Base-by-base conservation (phyloP, 1,140 invertebrate species). In the Papilio aristodemus region DNA sequence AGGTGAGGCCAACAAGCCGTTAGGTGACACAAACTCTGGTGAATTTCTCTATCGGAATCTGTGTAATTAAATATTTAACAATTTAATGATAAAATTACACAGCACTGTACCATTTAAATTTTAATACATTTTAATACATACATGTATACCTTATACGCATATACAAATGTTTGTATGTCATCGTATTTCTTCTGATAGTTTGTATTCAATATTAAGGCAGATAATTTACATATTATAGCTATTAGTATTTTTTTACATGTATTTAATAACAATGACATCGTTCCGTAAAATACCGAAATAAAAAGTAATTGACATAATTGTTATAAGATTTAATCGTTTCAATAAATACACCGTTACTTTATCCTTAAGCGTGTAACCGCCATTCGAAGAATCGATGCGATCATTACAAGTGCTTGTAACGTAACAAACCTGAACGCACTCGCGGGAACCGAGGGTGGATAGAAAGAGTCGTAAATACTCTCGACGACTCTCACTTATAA, bases 391-490 rank as follows among this genome's bases (percentile, higher is more conserved):
- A 68, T 67, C 19, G 66, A 68, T 22, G 54, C 60, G 50, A 67
- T 54, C 39, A 60, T 54, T 70, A 67, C 67, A 50, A 71, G 69
- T 58, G 19, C 19, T 54, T 70, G 50, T 69, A 38, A 69, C 19
- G 41, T 66, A 73, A 73, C 75, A 78, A 72, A 77, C 73, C 71
- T 79, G 77, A 87, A 86, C 79, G 79, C 71, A 85, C 89, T 87
- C 86, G 77, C 71, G 81, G 80, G 88, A 66, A 43, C 63, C 10
- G 8, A 83, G 74, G 77, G 76, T 76, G 83, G 71, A 54, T 72
- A 72, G 85, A 90, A 90, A 90, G 88, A 91, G 87, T 90, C 87
- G 84, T 91, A 91, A 91, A 90, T 85, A 91, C 81, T 81, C 80
- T 73, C 79, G 78, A 80, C 83, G 81, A 80, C 84, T 81, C 83